Percentiles rank a stretch among this genome's conserved stretches.
Conservation (phyloP, 1,140 invertebrate species). For the Liolophura sinensis region DNA sequence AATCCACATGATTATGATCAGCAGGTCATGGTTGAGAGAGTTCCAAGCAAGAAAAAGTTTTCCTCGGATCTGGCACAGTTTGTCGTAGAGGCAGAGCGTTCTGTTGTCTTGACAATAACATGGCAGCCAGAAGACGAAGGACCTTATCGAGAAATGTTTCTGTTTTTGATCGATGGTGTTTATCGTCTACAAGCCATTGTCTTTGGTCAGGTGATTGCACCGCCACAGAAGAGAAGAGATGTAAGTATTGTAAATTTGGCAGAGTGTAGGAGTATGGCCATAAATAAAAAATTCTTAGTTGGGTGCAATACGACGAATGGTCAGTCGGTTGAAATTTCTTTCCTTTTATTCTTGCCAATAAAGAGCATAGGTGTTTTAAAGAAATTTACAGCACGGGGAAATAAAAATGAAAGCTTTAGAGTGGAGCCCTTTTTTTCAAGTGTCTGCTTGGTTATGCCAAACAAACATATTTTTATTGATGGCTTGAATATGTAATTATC, state of each 20-base stretch:
- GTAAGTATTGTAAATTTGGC: conserved; percentile 4
- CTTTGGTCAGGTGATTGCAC: conserved; percentile 37
- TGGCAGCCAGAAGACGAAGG: conserved; percentile 42
- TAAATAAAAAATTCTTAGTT: too few species aligned
- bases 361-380: too few species aligned
- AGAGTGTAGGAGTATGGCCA: too few species aligned
- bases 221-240: conserved; percentile 23
- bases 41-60: conserved; percentile 46
- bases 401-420: too few species aligned
- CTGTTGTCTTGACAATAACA: conserved; percentile 26
- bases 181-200: conserved; percentile 45
- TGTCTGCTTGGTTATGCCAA: too few species aligned
- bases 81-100: conserved; percentile 28
- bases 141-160: conserved; percentile 42
- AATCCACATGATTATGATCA: conserved; percentile 51
- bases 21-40: conserved; percentile 42
- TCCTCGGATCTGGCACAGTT: conserved; percentile 32
- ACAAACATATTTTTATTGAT: too few species aligned
- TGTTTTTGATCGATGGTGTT: conserved; percentile 38
- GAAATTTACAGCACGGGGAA: too few species aligned
- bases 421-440: too few species aligned
- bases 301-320: too few species aligned
- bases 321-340: too few species aligned
- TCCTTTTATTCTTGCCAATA: too few species aligned
- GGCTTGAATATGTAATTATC: too few species aligned